These are phyloP conservation scores for Dorcus hopei DNA, from an alignment of 2,888 invertebrate species.

Conservation along the genomic window DNA sequence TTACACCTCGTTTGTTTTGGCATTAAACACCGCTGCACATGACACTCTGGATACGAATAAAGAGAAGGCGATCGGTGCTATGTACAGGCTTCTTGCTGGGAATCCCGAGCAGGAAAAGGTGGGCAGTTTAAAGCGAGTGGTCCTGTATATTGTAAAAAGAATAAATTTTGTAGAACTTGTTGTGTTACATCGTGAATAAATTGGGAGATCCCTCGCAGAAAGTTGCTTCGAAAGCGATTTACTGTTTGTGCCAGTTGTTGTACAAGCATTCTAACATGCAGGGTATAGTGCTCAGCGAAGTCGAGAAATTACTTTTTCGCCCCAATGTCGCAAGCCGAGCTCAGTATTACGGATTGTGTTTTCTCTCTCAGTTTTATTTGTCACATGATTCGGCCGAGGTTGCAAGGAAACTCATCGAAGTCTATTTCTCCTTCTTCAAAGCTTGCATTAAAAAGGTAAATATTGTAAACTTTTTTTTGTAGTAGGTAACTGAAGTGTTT, in stretches of 20 bases:
- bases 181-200: conserved; percentile 86
- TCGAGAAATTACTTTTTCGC: conserved; percentile 86
- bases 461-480: not conserved
- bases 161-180: conserved; percentile 56
- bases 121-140: not conserved
- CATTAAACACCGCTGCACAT: conserved; percentile 69
- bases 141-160: not conserved
- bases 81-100: conserved; percentile 71
- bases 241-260: conserved; percentile 78
- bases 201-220: conserved; percentile 89
- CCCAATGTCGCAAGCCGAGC: conserved; percentile 78
- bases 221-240: conserved; percentile 84
- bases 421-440: conserved; percentile 96
- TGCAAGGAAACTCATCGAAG: conserved; percentile 79
- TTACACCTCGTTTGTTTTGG: conserved; percentile 63
- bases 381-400: conserved; percentile 69
- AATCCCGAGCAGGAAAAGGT: conserved; percentile 86
- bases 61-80: conserved; percentile 72
- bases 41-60: conserved; percentile 78
- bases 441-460: conserved; percentile 78
- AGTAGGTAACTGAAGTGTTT: conserved; percentile 22
- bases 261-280: conserved; percentile 91
- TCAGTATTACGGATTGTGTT: conserved; percentile 92
- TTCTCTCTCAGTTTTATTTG: conserved; percentile 81
- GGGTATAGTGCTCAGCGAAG: conserved; percentile 77